phyloP scores from a whole-genome alignment of 2,113 vertebrate species.

The Albula goreensis region DNA sequence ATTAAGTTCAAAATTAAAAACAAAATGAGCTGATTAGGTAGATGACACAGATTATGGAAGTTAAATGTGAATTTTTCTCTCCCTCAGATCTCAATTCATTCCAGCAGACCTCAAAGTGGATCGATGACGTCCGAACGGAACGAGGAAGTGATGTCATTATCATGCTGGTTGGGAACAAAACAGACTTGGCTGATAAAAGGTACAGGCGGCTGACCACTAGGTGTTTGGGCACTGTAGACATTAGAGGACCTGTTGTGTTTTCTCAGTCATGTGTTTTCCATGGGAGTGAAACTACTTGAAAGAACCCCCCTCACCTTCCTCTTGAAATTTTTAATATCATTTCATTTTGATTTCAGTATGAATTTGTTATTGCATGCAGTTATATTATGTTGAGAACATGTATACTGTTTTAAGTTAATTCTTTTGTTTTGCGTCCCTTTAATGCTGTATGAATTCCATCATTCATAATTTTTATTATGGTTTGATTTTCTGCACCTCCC shows the following conservation, averaged over 20 bases:
- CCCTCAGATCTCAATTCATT: conserved; percentile 84
- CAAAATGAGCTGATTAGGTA: not conserved
- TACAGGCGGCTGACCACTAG: conserved; percentile 44
- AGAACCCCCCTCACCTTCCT: not conserved
- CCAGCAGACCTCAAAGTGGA: conserved; percentile 88
- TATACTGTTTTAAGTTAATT: not conserved
- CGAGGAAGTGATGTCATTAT: conserved; percentile 85
- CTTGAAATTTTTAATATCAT: not conserved
- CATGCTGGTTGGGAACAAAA: conserved; percentile 89
- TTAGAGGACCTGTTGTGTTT: not conserved
- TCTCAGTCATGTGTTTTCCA: not conserved
- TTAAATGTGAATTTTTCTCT: conserved; percentile 28
- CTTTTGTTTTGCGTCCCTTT: conserved; percentile 38
- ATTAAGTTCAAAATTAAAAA: not conserved
- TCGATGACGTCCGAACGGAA: conserved; percentile 84
- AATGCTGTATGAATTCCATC: conserved; percentile 44
- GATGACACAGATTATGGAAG: not conserved
- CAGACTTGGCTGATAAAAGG: conserved; percentile 88
- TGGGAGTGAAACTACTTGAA: not conserved
- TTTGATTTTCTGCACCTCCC: conserved; percentile 30
- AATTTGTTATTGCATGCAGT: conserved; percentile 1
- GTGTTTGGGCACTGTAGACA: not conserved
- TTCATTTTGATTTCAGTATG: not conserved
- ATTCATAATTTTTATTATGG: conserved; percentile 56
- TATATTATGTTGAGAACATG: not conserved